Percentiles rank a stretch among this genome's conserved stretches.
phyloP scores from a whole-genome alignment of 2,113 vertebrate species.

The Anguilla japonica region DNA sequence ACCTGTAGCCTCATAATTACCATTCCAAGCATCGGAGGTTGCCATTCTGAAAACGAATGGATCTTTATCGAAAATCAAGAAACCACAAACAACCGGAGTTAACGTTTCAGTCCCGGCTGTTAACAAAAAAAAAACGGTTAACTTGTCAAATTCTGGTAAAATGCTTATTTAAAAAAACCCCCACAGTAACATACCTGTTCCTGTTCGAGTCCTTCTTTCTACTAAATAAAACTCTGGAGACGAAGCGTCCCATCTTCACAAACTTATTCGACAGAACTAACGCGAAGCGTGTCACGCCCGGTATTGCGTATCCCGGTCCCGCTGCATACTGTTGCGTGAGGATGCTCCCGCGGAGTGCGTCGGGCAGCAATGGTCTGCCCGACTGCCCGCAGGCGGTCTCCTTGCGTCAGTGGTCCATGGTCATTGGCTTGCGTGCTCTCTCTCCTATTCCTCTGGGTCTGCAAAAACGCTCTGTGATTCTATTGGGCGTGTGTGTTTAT shows the following conservation, averaged over 20 bases:
- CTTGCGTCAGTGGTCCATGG: constrained; percentile 26
- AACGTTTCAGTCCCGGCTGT: neutral
- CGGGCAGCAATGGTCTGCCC: neutral
- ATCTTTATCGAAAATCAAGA: neutral
- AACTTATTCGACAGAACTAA: neutral
- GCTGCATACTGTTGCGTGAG: neutral
- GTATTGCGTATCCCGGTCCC: constrained; percentile 2
- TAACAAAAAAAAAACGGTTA: neutral
- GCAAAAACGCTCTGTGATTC: neutral
- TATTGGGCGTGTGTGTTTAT: neutral
- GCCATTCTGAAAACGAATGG: neutral
- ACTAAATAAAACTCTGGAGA: neutral
- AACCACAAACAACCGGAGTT: neutral
- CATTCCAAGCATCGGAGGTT: neutral
- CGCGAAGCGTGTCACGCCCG: neutral
- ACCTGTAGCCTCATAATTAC: neutral
- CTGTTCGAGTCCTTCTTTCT: constrained; percentile 2
- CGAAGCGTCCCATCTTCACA: neutral
- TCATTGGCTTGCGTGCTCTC: constrained; percentile 19
- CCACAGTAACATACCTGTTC: neutral
- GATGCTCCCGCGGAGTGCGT: neutral
- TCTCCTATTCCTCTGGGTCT: neutral
- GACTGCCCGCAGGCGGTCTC: constrained; percentile 14
- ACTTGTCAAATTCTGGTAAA: neutral
- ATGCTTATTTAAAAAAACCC: neutral